Base-by-base conservation (phyloP, 2,113 vertebrate genomes). In the Toxotes chatareus region DNA sequence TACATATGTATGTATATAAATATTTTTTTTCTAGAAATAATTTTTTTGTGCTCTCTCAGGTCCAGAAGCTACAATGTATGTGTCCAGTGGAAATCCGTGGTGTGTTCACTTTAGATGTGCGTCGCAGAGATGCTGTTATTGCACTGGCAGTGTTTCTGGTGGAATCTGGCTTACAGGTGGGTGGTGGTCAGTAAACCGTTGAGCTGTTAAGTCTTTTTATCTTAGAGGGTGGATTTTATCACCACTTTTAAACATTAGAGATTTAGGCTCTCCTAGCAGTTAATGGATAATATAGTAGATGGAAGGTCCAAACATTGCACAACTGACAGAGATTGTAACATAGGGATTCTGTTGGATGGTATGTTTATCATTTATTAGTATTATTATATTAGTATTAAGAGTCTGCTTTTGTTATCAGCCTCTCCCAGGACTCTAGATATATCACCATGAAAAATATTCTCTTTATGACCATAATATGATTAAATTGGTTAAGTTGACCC, bases 61-160 rank as follows among this genome's bases (percentile, higher is more conserved):
- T 99, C 34, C 96, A 99, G 65, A 99, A 99, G 80, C 92, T 99
- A 34, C 96, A 97, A 81, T 99, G 98, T 86, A 99, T 99, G 98
- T 99, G 97, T 91, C 97, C 98, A 19, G 95, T 97, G 73, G 98
- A 99, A 90, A 95, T 96, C 51, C 97, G 97, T 2, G 98, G 97
- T 7, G 94, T 97, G 75, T 99, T 97, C 90, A 97, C 97, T 59
- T 91, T 99, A 46, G 98, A 99, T 85, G 96, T 98, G 74, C 96
- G 98, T 6, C 96, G 98, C 78, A 96, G 97, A 93, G 97, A 98
- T 89, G 98, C 98, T 5, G 97, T 99, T 9, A 96, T 99, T 34
- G 98, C 97, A 0, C 75, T 99, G 77, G 97, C 97, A 61, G 96
- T 99, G 90, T 99, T 98, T 89, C 94, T 99, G 9, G 92, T 99